A percentile compares a stretch with the other conserved stretches of the same genome.
Conservation (phyloP, 1,140 invertebrate genomes). For the Reticulitermes speratus region DNA sequence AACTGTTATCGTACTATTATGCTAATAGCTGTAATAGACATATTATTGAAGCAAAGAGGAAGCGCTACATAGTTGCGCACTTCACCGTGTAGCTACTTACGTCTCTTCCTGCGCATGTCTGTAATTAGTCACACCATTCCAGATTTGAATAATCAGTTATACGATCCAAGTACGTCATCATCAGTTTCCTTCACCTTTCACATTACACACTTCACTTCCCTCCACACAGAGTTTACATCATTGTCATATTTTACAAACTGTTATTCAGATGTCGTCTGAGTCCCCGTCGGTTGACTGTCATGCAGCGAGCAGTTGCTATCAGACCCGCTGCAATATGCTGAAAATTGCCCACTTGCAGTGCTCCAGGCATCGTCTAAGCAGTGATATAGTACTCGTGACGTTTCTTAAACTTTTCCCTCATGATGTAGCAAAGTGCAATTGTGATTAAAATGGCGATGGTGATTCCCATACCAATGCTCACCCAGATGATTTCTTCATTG, state of each 20-base stretch:
- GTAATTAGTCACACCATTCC: not conserved
- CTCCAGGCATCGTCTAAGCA: constrained; percentile 1
- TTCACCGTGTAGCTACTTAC: not conserved
- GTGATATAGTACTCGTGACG: constrained; percentile 58
- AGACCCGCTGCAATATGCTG: not conserved
- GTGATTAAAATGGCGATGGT: constrained; percentile 77
- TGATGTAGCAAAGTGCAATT: constrained; percentile 76
- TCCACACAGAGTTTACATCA: not conserved
- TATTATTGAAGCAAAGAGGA: no score
- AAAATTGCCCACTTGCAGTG: not conserved
- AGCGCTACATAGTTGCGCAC: not conserved
- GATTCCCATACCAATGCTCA: constrained; percentile 80
- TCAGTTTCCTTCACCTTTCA: not conserved
- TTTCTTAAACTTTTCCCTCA: constrained; percentile 74
- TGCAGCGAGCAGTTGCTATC: not conserved
- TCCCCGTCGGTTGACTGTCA: not conserved
- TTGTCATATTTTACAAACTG: no score
- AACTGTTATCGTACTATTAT: not conserved
- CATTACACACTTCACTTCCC: not conserved
- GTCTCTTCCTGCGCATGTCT: not conserved
- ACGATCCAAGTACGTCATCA: not conserved
- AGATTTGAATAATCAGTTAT: not conserved
- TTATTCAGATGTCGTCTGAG: not conserved
- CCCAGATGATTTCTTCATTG: constrained; percentile 84
- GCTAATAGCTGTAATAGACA: no score